Conservation (phyloP, 1,140 invertebrate species). For the Micrasema minimum region DNA sequence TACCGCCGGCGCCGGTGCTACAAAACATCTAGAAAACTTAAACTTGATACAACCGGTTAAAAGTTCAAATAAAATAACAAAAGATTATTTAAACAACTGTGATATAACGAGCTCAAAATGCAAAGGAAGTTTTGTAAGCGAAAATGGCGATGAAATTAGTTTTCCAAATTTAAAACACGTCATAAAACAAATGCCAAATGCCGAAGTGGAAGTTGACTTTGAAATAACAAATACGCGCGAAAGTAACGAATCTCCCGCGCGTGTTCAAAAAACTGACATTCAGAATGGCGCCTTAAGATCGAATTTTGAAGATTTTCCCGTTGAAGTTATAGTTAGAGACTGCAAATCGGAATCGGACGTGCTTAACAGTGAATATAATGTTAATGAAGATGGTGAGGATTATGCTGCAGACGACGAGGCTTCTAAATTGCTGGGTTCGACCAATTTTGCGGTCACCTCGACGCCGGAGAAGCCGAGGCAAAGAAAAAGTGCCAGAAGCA, state of each 20-base stretch:
- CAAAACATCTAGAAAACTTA: neutral
- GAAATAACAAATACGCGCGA: too few species aligned
- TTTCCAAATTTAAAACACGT: too few species aligned
- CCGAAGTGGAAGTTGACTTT: too few species aligned
- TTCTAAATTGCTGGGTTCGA: neutral
- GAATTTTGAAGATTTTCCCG: conserved; percentile 6
- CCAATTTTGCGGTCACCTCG: conserved; percentile 5
- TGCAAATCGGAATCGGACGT: conserved; percentile 14
- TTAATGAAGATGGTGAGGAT: neutral
- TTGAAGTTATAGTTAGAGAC: conserved; percentile 21
- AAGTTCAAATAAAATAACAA: too few species aligned
- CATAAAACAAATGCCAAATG: neutral
- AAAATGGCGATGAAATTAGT: neutral
- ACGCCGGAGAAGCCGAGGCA: neutral
- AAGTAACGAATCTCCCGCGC: neutral
- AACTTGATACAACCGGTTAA: neutral
- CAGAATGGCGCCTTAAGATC: conserved; percentile 1
- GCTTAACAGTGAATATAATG: conserved; percentile 2
- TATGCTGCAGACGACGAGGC: neutral
- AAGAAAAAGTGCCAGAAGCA: conserved; percentile 40
- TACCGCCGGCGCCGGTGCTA: neutral
- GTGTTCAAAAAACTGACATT: neutral
- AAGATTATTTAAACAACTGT: conserved; percentile 4
- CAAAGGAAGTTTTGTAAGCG: neutral
- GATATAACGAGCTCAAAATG: neutral